phyloP scores from a whole-genome alignment of 1,140 invertebrate species.

The Paramacrobiotus metropolitanus region DNA sequence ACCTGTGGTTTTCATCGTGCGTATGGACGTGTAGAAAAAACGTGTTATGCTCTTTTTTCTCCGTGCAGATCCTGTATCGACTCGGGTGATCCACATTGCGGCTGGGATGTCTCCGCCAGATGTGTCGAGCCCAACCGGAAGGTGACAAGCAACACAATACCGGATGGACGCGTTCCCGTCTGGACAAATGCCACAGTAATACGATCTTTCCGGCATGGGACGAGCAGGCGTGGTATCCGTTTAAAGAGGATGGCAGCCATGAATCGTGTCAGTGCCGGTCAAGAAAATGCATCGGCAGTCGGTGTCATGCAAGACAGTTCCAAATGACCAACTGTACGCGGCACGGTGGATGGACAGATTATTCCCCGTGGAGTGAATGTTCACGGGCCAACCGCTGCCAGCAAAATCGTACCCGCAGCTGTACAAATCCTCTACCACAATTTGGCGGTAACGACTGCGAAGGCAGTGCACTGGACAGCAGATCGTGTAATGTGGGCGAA shows the following conservation, averaged over 20 bases:
- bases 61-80: not conserved
- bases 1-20: no score
- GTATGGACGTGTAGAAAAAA: no score
- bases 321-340: not conserved
- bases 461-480: no score
- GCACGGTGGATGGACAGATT: not conserved
- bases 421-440: not conserved
- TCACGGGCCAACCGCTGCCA: not conserved
- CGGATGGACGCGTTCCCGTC: not conserved
- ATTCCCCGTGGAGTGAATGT: not conserved
- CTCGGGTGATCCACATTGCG: not conserved
- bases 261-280: not conserved
- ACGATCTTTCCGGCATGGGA: not conserved
- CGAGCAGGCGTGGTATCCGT: not conserved
- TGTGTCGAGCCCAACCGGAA: no score
- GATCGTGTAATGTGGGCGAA: no score
- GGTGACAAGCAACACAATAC: not conserved
- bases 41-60: no score
- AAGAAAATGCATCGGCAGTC: not conserved
- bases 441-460: not conserved
- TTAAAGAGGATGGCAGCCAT: not conserved
- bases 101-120: no score
- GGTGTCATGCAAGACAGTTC: not conserved
- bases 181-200: not conserved
- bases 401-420: not conserved